Evolutionary conservation across 2,113 vertebrate genomes (phyloP).

Genomic region (Dipodomys stephensi): DNA sequence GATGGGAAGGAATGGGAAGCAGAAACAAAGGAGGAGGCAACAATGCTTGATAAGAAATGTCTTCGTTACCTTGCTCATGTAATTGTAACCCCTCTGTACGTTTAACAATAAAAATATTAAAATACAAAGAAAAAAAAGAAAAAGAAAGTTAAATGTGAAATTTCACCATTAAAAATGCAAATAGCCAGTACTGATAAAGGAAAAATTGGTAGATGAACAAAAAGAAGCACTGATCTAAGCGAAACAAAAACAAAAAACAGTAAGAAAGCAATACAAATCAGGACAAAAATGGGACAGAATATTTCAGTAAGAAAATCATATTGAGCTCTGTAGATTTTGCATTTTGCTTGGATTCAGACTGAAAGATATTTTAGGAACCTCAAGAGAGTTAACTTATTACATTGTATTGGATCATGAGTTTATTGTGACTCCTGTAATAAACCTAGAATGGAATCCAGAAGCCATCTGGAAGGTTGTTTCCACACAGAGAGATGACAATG

Average conservation of each 20-base stretch:
- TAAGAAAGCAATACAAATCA: not conserved
- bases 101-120: too few species aligned
- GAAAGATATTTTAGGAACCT: not conserved
- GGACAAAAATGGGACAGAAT: not conserved
- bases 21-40: too few species aligned
- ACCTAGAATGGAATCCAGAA: not conserved
- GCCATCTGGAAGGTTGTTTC: not conserved
- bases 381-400: not conserved
- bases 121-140: too few species aligned
- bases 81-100: too few species aligned
- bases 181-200: not conserved
- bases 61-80: too few species aligned
- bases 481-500: not conserved
- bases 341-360: not conserved
- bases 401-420: not conserved
- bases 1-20: too few species aligned
- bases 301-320: not conserved
- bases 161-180: not conserved
- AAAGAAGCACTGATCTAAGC: not conserved
- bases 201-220: not conserved
- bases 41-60: too few species aligned
- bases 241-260: not conserved
- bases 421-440: not conserved
- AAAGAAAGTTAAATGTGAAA: too few species aligned
- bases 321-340: accelerated